These are phyloP conservation scores for Congeria kusceri DNA, from an alignment of 2,888 invertebrate genomes.

Conservation along the genomic window DNA sequence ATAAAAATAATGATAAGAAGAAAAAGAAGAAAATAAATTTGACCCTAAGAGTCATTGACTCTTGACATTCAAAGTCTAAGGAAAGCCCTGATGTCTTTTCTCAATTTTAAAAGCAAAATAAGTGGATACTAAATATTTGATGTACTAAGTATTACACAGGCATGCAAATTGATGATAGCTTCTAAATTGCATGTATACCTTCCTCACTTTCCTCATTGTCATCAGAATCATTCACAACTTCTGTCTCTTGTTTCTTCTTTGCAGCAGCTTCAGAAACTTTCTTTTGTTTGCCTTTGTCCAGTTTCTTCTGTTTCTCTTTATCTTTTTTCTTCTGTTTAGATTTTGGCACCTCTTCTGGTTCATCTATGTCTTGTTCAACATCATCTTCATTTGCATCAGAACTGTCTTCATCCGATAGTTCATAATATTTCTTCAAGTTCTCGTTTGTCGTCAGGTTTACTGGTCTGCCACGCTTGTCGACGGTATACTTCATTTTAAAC, in stretches of 20 bases:
- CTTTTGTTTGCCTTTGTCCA: not conserved
- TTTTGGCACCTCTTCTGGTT: constrained; percentile 78
- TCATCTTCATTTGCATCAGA: constrained; percentile 80
- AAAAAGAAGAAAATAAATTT: too few species aligned
- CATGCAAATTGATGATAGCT: too few species aligned
- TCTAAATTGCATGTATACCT: not conserved
- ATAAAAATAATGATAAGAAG: too few species aligned
- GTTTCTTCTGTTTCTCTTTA: constrained; percentile 44
- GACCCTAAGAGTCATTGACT: too few species aligned
- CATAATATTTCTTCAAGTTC: constrained; percentile 94
- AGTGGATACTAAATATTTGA: too few species aligned
- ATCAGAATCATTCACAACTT: constrained; percentile 15
- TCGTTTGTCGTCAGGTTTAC: constrained; percentile 92
- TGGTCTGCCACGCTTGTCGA: constrained; percentile 96
- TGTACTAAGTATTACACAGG: too few species aligned
- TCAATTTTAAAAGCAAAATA: too few species aligned
- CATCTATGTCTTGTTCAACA: constrained; percentile 84
- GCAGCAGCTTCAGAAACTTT: not conserved
- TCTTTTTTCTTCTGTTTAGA: constrained; percentile 52
- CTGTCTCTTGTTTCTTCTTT: not conserved
- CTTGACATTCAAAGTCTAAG: too few species aligned
- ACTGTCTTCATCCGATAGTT: constrained; percentile 87
- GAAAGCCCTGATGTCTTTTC: too few species aligned
- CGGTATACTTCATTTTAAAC: constrained; percentile 94
- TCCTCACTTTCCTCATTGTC: not conserved